Evolutionary conservation across 2,888 invertebrate genomes (phyloP), one percentile per base, ranked within the genome.

Genomic region (Ethmia dodecea): DNA sequence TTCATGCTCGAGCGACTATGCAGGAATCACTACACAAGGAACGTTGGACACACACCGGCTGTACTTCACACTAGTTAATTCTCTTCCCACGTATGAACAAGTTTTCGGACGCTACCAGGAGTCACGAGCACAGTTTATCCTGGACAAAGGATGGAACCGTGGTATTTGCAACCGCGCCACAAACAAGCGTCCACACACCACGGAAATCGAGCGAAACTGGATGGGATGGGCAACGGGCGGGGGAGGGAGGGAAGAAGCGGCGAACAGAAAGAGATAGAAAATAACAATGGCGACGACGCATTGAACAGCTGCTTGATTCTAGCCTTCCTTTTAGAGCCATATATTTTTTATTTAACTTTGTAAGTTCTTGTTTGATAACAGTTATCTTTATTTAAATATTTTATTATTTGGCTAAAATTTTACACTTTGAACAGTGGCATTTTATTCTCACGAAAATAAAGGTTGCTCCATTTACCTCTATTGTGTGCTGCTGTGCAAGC

Each of bases 1-100:
- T 84, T 84, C 84, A 86, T 84, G 77, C 83, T 86, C 81, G 73
- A 68, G 70, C 69, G 69, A 72, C 78, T 73, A 70, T 80, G 74
- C 74, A 68, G 73, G 79, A 72, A 77, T 67, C 80, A 81, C 68
- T 59, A 73, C 80, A 68, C 60, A 68, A 18, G 47, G 61, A 63
- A 47, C 50, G 56, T 41, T 55, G 55, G 55, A 63, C 50, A 47
- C 69, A 70, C 26, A 11, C n/a, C n/a, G 11, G 11, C 26, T 26
- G n/a, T 26, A 26, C 26, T 11, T 11, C 18, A 18, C 18, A 8
- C 18, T 5, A 18, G 5, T 18, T 18, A 18, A 5, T 18, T 18
- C 8, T n/a, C n/a, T n/a, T n/a, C n/a, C n/a, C n/a, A n/a, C n/a
- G n/a, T n/a, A n/a, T n/a, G n/a, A n/a, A n/a, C n/a, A n/a, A n/a